phyloP scores from a whole-genome alignment of 2,888 invertebrate genomes.

The Polymixis flavicincta region DNA sequence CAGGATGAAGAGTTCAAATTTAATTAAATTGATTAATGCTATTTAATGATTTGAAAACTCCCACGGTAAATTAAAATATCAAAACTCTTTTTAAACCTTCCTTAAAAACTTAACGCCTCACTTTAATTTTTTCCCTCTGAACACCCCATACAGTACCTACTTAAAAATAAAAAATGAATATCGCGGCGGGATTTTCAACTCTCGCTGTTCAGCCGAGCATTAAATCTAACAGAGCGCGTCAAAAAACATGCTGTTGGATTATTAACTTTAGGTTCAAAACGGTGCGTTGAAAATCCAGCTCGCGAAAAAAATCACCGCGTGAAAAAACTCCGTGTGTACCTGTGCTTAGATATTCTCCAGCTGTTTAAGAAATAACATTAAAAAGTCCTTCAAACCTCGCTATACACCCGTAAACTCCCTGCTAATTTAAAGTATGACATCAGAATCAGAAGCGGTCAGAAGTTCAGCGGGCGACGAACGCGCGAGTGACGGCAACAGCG shows the following conservation, averaged over 20 bases:
- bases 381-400: neutral
- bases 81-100: neutral
- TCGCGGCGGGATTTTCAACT: too few relatives aligned
- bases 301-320: too few relatives aligned
- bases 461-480: constrained; percentile 87
- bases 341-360: too few relatives aligned
- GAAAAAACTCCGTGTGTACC: too few relatives aligned
- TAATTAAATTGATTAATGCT: neutral
- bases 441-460: constrained; percentile 86
- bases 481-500: constrained; percentile 87
- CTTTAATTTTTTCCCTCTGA: neutral
- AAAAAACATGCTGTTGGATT: too few relatives aligned
- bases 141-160: neutral
- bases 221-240: too few relatives aligned
- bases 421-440: constrained; percentile 36
- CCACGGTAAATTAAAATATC: neutral
- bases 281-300: too few relatives aligned
- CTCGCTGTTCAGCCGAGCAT: too few relatives aligned
- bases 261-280: too few relatives aligned
- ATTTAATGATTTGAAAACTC: neutral
- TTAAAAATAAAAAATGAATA: neutral
- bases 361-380: neutral
- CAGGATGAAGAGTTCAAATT: neutral
- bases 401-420: neutral
- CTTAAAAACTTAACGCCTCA: neutral